Evolutionary conservation across 2,888 invertebrate genomes (phyloP).

Genomic region (Blera fallax): DNA sequence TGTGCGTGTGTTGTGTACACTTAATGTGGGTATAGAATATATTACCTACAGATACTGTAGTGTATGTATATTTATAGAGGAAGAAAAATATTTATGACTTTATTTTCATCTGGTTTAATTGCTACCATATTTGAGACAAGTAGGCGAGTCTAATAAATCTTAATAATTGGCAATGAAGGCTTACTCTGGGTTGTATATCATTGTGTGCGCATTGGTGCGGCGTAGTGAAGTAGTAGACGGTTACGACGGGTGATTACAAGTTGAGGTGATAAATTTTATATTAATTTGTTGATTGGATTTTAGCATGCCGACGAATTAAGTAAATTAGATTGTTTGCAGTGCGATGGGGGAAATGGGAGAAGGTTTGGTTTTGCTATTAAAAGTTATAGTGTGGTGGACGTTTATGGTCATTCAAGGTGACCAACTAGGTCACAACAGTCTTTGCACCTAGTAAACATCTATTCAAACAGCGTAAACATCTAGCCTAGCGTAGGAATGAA

Average conservation of each 20-base stretch:
- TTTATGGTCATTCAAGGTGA: not conserved
- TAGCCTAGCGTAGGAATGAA: no score
- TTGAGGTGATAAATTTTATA: conserved; percentile 56
- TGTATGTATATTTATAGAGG: not conserved
- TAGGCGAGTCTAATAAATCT: conserved; percentile 68
- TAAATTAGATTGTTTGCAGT: conserved; percentile 30
- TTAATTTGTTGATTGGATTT: conserved; percentile 51
- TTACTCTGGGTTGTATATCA: conserved; percentile 12
- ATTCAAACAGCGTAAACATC: no score
- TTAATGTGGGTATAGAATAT: not conserved
- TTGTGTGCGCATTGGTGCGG: not conserved
- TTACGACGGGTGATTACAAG: conserved; percentile 43
- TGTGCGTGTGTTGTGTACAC: not conserved
- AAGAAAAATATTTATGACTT: conserved; percentile 50
- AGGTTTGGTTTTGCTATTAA: not conserved
- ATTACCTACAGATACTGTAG: not conserved
- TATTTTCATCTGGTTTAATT: conserved; percentile 66
- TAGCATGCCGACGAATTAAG: conserved; percentile 44
- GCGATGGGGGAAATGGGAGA: not conserved
- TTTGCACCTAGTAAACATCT: no score
- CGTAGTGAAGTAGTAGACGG: conserved; percentile 7
- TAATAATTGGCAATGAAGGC: conserved; percentile 64
- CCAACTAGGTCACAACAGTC: no score
- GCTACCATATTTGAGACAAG: conserved; percentile 62
- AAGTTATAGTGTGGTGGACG: not conserved